Base-by-base conservation (phyloP, 2,113 vertebrate species). In the Peromyscus californicus region DNA sequence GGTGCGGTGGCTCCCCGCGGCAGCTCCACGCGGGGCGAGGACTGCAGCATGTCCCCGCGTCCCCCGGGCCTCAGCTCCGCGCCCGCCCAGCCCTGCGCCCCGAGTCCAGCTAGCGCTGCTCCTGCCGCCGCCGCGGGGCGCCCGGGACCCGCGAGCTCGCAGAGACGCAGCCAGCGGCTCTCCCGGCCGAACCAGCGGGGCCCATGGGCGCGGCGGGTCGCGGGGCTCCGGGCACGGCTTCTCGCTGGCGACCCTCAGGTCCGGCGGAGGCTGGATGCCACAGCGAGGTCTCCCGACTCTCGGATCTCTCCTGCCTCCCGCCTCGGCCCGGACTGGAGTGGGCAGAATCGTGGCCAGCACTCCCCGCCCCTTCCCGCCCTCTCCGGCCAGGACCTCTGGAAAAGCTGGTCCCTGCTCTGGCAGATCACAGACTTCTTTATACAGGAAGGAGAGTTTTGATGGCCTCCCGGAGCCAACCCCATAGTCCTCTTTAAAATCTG, bases 71-170 rank as follows among this genome's bases (percentile, higher is more conserved):
- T 4, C 3, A 45, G 70, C 63, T 54, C 92, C 78, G 16, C 86
- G 57, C 75, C 82, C 2, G 72, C 95, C 91, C 97, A 86, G 83
- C 76, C 89, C 96, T 42, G 93, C 70, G 51, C 89, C 57, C 70
- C 83, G 15, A 78, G 57, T 76, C 82, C 4, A 48, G 93, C 89
- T n/a, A 72, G 17, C 93, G 45, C 80, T 2, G 59, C 75, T 0
- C 67, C 0, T 3, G 59, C 74, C 4, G 26, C 74, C 5, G 31
- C 91, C 10, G 3, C 12, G 42, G 4, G 0, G 19, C 74, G 36
- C n/a, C 87, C 10, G 0, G 92, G 24, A 19, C 9, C 48, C n/a
- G 24, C 33, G 31, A 87, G 89, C 3, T 51, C 13, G 9, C 7
- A 45, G 83, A 22, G 65, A n/a, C 33, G 65, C 16, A 61, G 78